Percentiles rank a stretch among this genome's conserved stretches.
Conservation (phyloP, 2,113 vertebrate genomes). For the Castor canadensis region DNA sequence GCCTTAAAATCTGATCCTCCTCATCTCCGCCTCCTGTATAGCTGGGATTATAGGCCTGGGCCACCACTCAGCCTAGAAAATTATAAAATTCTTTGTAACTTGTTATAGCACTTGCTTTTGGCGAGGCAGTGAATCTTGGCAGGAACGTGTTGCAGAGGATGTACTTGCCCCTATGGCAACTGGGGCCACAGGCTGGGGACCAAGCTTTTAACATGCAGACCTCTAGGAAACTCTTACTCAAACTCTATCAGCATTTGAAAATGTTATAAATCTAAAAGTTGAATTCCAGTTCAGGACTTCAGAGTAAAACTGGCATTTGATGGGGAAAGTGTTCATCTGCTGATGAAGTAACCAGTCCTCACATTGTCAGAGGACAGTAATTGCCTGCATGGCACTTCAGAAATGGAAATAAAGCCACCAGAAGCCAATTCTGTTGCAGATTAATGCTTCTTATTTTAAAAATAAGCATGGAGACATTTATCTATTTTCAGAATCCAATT, state of each 20-base stretch:
- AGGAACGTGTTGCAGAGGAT: not conserved
- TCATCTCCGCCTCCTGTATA: too few species aligned
- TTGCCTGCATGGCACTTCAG: not conserved
- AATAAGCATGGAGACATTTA: not conserved
- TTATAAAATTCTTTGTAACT: not conserved
- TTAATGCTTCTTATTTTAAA: not conserved
- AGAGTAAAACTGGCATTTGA: not conserved
- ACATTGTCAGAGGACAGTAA: not conserved
- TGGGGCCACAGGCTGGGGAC: not conserved
- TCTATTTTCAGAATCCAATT: slow-evolving; percentile 30
- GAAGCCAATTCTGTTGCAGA: not conserved
- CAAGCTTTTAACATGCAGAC: not conserved
- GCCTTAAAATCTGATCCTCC: too few species aligned
- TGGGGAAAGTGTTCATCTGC: not conserved
- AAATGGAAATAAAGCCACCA: not conserved
- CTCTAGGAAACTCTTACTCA: not conserved
- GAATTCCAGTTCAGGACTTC: not conserved
- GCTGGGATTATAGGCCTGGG: too few species aligned
- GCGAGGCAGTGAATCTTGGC: not conserved
- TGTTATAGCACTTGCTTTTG: not conserved
- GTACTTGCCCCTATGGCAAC: not conserved
- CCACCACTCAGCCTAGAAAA: too few species aligned
- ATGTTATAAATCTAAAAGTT: not conserved
- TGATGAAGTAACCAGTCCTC: not conserved
- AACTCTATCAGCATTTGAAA: not conserved